Evolutionary conservation across 1,140 invertebrate species (phyloP).

Genomic region (Bombus sylvicola): DNA sequence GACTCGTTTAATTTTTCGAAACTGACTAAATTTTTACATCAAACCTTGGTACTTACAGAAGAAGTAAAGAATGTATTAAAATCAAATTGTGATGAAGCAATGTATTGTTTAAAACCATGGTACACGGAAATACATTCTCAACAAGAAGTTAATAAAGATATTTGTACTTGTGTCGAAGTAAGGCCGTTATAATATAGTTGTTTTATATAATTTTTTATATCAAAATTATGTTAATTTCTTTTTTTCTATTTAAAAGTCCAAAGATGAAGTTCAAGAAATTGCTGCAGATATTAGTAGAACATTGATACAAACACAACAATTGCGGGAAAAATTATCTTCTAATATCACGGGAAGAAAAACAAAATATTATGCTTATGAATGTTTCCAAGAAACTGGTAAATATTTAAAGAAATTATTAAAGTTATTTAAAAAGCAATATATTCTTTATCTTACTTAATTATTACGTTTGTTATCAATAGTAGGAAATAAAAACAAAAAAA

Average conservation of each 20-base stretch:
- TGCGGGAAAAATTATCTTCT: slow-evolving; percentile 66
- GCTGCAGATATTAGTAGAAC: slow-evolving; percentile 69
- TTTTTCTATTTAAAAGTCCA: neutral
- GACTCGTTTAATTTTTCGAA: slow-evolving; percentile 58
- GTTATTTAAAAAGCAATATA: neutral
- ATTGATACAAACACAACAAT: slow-evolving; percentile 71
- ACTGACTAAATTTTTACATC: slow-evolving; percentile 67
- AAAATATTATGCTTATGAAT: neutral
- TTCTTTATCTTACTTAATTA: neutral
- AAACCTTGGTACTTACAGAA: slow-evolving; percentile 69
- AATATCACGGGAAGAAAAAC: slow-evolving; percentile 33
- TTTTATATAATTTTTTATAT: slow-evolving; percentile 9
- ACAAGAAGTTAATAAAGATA: slow-evolving; percentile 59
- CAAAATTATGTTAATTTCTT: neutral
- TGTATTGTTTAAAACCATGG: slow-evolving; percentile 76
- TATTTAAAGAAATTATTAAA: neutral
- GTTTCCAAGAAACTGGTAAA: slow-evolving; percentile 26
- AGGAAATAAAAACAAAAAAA: slow-evolving; percentile 37
- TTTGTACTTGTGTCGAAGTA: slow-evolving; percentile 76
- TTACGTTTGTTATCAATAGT: neutral
- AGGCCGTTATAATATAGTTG: slow-evolving; percentile 24
- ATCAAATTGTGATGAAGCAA: slow-evolving; percentile 75
- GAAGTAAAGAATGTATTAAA: slow-evolving; percentile 69
- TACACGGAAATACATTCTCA: slow-evolving; percentile 62
- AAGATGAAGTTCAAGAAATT: slow-evolving; percentile 35